phyloP scores from a whole-genome alignment of 2,888 invertebrate genomes.

The Fragum fragum region DNA sequence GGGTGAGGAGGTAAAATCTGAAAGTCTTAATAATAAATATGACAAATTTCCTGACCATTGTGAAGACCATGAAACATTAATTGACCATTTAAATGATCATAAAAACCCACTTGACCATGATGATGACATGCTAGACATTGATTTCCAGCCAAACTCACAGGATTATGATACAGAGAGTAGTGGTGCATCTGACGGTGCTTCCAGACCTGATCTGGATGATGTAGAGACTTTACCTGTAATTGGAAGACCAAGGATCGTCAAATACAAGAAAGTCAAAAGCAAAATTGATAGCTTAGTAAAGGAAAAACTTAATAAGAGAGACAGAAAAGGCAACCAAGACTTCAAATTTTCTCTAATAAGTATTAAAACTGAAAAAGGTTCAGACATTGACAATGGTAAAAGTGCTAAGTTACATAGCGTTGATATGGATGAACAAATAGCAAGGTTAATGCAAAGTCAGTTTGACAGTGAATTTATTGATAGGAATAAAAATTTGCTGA shows the following conservation, averaged over 20 bases:
- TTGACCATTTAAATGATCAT: no score
- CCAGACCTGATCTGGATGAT: conserved; percentile 13
- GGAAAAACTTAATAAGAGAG: neutral
- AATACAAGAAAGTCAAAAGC: conserved; percentile 39
- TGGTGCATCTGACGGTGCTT: conserved; percentile 3
- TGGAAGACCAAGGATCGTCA: conserved; percentile 31
- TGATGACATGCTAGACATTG: conserved; percentile 43
- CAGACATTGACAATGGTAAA: neutral
- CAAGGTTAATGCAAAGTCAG: conserved; percentile 39
- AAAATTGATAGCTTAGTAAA: conserved; percentile 11
- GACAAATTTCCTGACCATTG: neutral
- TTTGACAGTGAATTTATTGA: conserved; percentile 37
- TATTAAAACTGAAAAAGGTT: conserved; percentile 25
- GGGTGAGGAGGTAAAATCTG: no score
- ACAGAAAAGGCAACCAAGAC: neutral
- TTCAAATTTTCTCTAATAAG: neutral
- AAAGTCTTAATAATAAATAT: no score
- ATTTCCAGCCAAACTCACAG: conserved; percentile 49
- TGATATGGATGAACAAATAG: conserved; percentile 36
- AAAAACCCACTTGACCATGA: conserved; percentile 5
- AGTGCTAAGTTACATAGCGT: neutral
- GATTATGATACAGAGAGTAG: conserved; percentile 26
- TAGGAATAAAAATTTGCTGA: neutral
- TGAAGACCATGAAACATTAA: neutral
- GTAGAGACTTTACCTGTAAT: conserved; percentile 39